Percentiles rank a stretch among this genome's conserved stretches.
These are phyloP conservation scores for Heliocidaris tuberculata DNA, from an alignment of 35 echinoderm and acorn worm genomes.

Conservation along the genomic window DNA sequence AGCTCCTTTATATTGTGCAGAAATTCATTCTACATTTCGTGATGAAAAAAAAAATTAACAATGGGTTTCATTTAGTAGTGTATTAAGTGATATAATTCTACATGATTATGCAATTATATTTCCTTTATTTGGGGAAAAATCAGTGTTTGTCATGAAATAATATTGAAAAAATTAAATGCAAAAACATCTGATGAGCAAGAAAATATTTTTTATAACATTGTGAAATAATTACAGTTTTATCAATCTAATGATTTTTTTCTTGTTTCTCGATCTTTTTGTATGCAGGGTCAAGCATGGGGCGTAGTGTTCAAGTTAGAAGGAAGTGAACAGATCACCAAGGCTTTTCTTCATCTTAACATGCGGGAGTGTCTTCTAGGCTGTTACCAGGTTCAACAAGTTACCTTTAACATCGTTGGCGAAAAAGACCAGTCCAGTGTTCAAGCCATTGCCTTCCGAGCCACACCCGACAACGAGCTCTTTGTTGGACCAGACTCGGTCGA, in stretches of 20 bases:
- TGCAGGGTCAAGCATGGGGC: slow-evolving; percentile 83
- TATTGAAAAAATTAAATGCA: too few relatives aligned
- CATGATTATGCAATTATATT: too few relatives aligned
- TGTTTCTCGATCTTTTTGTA: neutral
- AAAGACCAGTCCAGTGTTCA: slow-evolving; percentile 41
- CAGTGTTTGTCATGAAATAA: too few relatives aligned
- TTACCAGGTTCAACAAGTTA: slow-evolving; percentile 52
- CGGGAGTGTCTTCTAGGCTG: slow-evolving; percentile 70
- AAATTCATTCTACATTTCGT: too few relatives aligned
- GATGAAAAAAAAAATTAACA: too few relatives aligned
- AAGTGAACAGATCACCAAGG: slow-evolving; percentile 70
- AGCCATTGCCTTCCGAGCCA: slow-evolving; percentile 59
- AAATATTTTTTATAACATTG: too few relatives aligned
- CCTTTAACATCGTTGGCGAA: slow-evolving; percentile 52
- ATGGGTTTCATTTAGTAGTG: too few relatives aligned
- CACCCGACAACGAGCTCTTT: slow-evolving; percentile 62
- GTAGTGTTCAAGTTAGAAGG: slow-evolving; percentile 73
- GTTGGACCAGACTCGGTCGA: slow-evolving; percentile 59
- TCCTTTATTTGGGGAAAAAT: too few relatives aligned
- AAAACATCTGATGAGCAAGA: too few relatives aligned
- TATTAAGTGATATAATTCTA: too few relatives aligned
- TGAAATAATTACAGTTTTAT: too few relatives aligned
- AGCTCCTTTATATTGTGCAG: too few relatives aligned
- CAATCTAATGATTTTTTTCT: neutral
- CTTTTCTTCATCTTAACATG: slow-evolving; percentile 69